Conservation (phyloP, 2,113 vertebrate species). For the Thomomys bottae region DNA sequence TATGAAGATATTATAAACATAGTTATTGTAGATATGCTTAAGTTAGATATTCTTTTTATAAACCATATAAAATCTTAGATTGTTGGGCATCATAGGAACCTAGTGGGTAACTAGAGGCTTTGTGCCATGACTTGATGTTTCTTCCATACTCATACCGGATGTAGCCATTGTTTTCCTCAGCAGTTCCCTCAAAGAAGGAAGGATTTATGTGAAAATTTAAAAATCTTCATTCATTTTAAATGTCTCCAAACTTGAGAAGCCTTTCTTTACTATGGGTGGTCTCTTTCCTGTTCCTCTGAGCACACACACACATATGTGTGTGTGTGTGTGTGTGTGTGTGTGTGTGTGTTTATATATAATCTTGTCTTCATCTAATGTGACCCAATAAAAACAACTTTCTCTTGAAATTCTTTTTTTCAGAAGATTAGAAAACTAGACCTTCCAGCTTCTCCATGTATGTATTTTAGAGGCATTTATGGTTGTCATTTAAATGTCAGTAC, state of each 20-base stretch:
- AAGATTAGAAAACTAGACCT: constrained; percentile 62
- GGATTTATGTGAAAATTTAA: constrained; percentile 58
- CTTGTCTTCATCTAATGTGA: constrained; percentile 11
- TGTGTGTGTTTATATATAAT: constrained; percentile 67
- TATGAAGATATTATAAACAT: constrained; percentile 50
- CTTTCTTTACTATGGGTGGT: constrained; percentile 36
- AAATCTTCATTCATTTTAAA: constrained; percentile 52
- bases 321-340: too few relatives aligned
- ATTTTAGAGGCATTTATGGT: constrained; percentile 55
- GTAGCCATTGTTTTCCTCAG: background rate
- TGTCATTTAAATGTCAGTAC: constrained; percentile 37
- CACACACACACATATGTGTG: too few relatives aligned
- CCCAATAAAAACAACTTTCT: constrained; percentile 56
- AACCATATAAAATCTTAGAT: constrained; percentile 31
- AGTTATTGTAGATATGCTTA: constrained; percentile 50
- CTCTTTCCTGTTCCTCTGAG: constrained; percentile 50
- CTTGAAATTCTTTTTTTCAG: constrained; percentile 61
- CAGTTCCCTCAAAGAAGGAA: constrained; percentile 19
- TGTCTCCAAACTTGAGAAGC: constrained; percentile 14
- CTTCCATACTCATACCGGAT: background rate
- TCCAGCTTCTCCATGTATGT: constrained; percentile 8
- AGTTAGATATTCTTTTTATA: constrained; percentile 49
- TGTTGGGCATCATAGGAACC: background rate
- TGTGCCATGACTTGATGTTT: constrained; percentile 7
- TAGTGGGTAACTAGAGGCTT: constrained; percentile 32